phyloP scores from a whole-genome alignment of 2,113 vertebrate species.

The Oncorhynchus keta region DNA sequence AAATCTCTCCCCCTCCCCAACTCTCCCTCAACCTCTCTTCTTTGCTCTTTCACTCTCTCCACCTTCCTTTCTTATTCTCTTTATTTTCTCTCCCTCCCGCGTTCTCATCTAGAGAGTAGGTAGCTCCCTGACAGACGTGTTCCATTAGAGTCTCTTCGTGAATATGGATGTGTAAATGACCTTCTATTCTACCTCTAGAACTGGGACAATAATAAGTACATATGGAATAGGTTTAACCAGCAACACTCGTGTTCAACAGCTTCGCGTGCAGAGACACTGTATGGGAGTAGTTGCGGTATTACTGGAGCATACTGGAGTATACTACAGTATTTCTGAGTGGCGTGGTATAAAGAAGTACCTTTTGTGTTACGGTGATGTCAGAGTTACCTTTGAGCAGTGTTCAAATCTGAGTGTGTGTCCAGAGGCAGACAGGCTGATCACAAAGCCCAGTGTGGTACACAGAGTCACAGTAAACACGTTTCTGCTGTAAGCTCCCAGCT shows the following conservation, averaged over 20 bases:
- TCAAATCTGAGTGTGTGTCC: constrained; percentile 2
- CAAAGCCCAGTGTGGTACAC: constrained; percentile 84
- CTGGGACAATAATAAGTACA: neutral
- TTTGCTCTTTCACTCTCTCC: neutral
- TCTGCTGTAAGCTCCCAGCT: constrained; percentile 76
- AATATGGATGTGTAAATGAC: neutral
- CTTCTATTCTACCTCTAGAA: neutral
- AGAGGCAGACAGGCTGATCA: constrained; percentile 45
- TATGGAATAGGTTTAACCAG: neutral
- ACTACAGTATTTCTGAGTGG: neutral
- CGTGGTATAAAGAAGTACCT: neutral
- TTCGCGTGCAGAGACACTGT: no score
- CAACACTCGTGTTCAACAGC: neutral
- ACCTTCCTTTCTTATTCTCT: neutral
- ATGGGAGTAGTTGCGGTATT: no score
- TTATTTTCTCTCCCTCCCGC: neutral
- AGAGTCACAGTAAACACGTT: constrained; percentile 86
- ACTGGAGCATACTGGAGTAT: no score
- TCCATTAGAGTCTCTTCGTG: neutral
- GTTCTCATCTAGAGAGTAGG: neutral
- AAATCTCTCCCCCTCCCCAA: no score
- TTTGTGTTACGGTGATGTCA: neutral
- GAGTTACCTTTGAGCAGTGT: neutral
- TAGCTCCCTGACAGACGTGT: neutral
- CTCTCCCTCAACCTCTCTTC: neutral